These are phyloP conservation scores for Fulmarus glacialis DNA, from an alignment of 2,113 vertebrate species.

Conservation along the genomic window DNA sequence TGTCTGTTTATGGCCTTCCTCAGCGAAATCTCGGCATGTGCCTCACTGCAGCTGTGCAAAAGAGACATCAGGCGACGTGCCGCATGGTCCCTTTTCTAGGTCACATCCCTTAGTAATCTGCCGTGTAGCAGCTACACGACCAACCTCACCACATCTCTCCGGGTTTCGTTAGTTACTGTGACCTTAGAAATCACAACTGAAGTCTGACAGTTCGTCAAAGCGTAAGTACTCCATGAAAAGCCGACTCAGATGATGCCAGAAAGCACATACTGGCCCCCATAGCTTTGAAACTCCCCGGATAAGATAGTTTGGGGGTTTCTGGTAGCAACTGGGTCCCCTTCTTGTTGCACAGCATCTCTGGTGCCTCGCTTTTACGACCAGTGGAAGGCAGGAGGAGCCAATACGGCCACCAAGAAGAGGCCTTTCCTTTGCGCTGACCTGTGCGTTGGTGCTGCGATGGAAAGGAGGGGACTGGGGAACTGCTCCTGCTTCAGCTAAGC, in stretches of 20 bases:
- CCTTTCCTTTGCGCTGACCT: background rate
- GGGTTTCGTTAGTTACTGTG: background rate
- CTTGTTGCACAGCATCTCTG: background rate
- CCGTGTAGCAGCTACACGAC: background rate
- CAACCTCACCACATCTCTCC: background rate
- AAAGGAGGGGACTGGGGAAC: background rate
- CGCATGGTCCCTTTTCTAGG: background rate
- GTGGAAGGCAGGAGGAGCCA: background rate
- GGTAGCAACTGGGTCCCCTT: background rate
- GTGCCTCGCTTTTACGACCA: background rate
- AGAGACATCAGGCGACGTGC: background rate
- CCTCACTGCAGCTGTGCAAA: background rate
- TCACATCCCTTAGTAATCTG: background rate
- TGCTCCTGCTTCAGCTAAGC: background rate
- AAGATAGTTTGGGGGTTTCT: background rate
- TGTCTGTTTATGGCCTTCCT: background rate
- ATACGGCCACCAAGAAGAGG: background rate
- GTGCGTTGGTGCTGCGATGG: background rate
- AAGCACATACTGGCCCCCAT: background rate
- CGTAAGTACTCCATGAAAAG: background rate
- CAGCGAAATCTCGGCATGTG: accelerated
- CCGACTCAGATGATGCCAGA: background rate
- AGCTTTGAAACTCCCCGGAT: background rate
- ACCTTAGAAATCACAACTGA: background rate
- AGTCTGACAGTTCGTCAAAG: background rate